Conservation (phyloP, 2,888 invertebrate genomes). For the Heliconius hortense region DNA sequence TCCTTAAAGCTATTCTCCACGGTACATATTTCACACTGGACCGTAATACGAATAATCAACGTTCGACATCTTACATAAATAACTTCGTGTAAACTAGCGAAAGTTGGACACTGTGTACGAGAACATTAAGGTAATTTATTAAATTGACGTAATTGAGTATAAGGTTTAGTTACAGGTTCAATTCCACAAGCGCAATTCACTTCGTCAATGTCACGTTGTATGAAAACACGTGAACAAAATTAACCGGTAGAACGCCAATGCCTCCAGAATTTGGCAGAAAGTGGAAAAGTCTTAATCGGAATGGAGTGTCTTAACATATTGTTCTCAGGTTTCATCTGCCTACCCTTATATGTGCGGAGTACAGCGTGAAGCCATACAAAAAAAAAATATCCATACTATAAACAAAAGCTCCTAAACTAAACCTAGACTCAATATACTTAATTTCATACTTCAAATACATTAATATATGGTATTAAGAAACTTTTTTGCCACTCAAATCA, state of each 20-base stretch:
- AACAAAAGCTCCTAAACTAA: not conserved
- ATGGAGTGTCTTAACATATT: not conserved
- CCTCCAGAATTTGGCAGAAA: not conserved
- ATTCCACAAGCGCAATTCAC: not conserved
- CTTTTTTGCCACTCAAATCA: slow-evolving; percentile 27
- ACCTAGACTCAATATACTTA: not conserved
- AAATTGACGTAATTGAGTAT: not conserved
- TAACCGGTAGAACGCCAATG: not conserved
- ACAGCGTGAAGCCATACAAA: not conserved
- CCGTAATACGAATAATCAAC: slow-evolving; percentile 37
- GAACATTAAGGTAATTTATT: not conserved
- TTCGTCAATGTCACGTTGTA: too few relatives aligned
- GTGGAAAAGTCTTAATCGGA: not conserved
- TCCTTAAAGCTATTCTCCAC: slow-evolving; percentile 32
- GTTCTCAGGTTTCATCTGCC: not conserved
- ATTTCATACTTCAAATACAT: slow-evolving; percentile 10
- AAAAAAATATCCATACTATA: not conserved
- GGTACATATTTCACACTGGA: slow-evolving; percentile 35
- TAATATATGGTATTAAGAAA: slow-evolving; percentile 18
- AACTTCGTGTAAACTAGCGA: slow-evolving; percentile 37
- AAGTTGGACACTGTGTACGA: slow-evolving; percentile 29
- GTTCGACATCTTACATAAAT: slow-evolving; percentile 39
- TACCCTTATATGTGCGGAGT: not conserved
- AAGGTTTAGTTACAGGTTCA: not conserved
- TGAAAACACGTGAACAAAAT: too few relatives aligned